These are phyloP conservation scores for Melinopterus prodromus DNA, from an alignment of 2,888 invertebrate genomes.

Conservation along the genomic window DNA sequence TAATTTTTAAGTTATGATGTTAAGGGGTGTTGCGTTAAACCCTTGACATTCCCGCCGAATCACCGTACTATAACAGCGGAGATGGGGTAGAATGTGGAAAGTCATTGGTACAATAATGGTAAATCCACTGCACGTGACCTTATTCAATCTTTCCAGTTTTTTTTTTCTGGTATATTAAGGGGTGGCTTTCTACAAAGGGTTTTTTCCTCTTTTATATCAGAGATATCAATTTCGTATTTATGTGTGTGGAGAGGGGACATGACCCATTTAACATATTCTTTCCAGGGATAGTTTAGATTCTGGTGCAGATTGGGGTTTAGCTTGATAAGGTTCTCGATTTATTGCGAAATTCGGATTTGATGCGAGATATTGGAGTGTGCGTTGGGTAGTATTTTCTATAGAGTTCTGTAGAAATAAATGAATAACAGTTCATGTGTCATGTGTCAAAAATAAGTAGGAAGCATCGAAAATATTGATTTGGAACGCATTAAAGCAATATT, in stretches of 20 bases:
- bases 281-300: neutral
- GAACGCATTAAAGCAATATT: too few relatives aligned
- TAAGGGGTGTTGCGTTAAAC: neutral
- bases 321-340: neutral
- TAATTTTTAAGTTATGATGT: slow-evolving; percentile 4
- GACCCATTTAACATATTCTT: slow-evolving; percentile 4
- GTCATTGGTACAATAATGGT: slow-evolving; percentile 59
- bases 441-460: too few relatives aligned
- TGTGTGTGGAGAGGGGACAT: neutral
- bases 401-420: too few relatives aligned
- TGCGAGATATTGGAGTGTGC: neutral
- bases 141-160: slow-evolving; percentile 55
- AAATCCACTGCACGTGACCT: slow-evolving; percentile 57
- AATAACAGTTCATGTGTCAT: too few relatives aligned
- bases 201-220: neutral
- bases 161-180: slow-evolving; percentile 37
- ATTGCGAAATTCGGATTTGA: neutral
- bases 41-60: slow-evolving; percentile 4
- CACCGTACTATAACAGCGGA: neutral
- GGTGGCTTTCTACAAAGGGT: slow-evolving; percentile 44
- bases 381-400: too few relatives aligned
- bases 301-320: neutral
- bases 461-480: too few relatives aligned
- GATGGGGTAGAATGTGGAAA: slow-evolving; percentile 55
- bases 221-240: slow-evolving; percentile 4